Percentiles rank a stretch among this genome's conserved stretches.
Evolutionary conservation across 1,140 invertebrate species (phyloP).

Genomic region (Stegodyphus mimosarum): DNA sequence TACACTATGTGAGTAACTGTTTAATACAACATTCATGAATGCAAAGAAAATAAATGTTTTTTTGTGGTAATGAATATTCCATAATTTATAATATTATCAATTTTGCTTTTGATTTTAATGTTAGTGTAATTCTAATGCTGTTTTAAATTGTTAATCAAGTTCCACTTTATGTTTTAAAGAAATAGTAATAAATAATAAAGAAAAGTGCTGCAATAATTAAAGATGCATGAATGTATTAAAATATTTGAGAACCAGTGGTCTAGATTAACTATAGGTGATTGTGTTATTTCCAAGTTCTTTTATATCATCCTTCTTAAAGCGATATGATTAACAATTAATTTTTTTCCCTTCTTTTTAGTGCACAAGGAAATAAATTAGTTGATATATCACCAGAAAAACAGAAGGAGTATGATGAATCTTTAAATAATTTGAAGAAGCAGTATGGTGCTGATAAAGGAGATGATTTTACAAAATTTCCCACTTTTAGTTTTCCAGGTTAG

Average conservation of each 20-base stretch:
- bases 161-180: too few species aligned
- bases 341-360: conserved; percentile 64
- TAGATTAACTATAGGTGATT: not conserved
- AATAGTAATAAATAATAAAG: too few species aligned
- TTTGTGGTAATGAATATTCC: too few species aligned
- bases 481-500: conserved; percentile 76
- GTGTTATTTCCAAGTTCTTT: not conserved
- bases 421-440: conserved; percentile 82
- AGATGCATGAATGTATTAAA: not conserved
- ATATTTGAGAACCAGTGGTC: not conserved
- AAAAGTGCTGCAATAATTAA: not conserved
- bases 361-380: conserved; percentile 80
- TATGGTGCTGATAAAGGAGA: conserved; percentile 79
- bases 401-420: conserved; percentile 79
- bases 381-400: conserved; percentile 82
- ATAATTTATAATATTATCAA: too few species aligned
- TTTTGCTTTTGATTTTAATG: too few species aligned
- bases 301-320: not conserved
- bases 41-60: too few species aligned
- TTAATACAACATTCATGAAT: too few species aligned
- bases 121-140: too few species aligned
- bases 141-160: too few species aligned
- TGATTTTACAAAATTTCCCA: conserved; percentile 90
- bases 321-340: not conserved
- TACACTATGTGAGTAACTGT: too few species aligned